These are phyloP conservation scores for Physocephala rufipes DNA, from an alignment of 2,888 invertebrate species.

Conservation along the genomic window DNA sequence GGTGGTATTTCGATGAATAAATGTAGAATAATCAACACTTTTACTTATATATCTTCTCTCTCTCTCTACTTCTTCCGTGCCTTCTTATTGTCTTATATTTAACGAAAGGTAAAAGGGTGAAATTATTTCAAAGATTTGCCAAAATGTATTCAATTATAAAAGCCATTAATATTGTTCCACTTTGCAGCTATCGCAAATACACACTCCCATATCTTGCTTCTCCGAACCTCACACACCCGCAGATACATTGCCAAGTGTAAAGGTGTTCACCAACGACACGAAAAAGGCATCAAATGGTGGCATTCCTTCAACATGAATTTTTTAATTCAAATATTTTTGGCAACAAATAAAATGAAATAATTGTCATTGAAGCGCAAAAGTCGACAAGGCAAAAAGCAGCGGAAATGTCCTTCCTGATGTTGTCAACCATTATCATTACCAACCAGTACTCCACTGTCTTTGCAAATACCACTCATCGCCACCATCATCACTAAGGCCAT, in stretches of 20 bases:
- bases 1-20: neutral
- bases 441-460: neutral
- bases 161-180: constrained; percentile 27
- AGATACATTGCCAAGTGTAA: no score
- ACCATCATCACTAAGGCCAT: neutral
- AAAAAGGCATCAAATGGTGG: neutral
- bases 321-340: constrained; percentile 35
- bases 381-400: constrained; percentile 38
- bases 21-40: constrained; percentile 20
- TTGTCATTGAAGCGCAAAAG: constrained; percentile 38
- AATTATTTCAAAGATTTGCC: constrained; percentile 17
- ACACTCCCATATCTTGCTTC: constrained; percentile 1
- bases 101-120: no score
- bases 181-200: neutral
- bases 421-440: constrained; percentile 11
- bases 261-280: constrained; percentile 7
- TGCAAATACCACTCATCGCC: neutral
- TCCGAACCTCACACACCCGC: no score
- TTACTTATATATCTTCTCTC: neutral
- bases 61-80: neutral
- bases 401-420: constrained; percentile 36
- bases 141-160: constrained; percentile 33
- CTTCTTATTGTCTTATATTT: neutral
- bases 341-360: constrained; percentile 35
- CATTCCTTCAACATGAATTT: constrained; percentile 27